Conservation (phyloP, 53 echinoderm and acorn worm genomes). For the Pentamera pediparva region DNA sequence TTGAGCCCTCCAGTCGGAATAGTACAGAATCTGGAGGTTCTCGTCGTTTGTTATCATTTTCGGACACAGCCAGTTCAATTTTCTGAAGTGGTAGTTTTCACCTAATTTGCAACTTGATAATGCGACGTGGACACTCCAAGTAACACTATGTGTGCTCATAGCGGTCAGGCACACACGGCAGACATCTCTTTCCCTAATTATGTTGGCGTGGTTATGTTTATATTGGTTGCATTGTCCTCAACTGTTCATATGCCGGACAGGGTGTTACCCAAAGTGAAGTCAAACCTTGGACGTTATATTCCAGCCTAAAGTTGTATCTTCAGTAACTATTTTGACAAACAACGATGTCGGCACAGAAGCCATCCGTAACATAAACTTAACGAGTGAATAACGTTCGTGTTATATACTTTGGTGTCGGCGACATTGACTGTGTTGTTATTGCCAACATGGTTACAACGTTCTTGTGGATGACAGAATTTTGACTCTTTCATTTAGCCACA, state of each 20-base stretch:
- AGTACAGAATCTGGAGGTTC: no score
- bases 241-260: background rate
- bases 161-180: background rate
- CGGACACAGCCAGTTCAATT: constrained; percentile 9
- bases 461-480: background rate
- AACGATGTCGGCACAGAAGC: background rate
- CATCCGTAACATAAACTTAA: background rate
- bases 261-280: background rate
- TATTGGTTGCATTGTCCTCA: background rate
- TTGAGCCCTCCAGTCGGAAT: no score
- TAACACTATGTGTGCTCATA: background rate
- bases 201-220: background rate
- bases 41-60: constrained; percentile 23
- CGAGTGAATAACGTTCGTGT: background rate
- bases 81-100: constrained; percentile 26
- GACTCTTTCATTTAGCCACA: no score
- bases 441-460: background rate
- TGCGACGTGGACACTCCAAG: background rate
- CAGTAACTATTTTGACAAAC: background rate
- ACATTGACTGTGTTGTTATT: background rate
- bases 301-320: background rate
- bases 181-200: background rate
- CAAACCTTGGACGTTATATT: background rate
- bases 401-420: background rate
- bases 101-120: background rate